Conservation (phyloP, 2,888 invertebrate species). For the Pecten maximus region DNA sequence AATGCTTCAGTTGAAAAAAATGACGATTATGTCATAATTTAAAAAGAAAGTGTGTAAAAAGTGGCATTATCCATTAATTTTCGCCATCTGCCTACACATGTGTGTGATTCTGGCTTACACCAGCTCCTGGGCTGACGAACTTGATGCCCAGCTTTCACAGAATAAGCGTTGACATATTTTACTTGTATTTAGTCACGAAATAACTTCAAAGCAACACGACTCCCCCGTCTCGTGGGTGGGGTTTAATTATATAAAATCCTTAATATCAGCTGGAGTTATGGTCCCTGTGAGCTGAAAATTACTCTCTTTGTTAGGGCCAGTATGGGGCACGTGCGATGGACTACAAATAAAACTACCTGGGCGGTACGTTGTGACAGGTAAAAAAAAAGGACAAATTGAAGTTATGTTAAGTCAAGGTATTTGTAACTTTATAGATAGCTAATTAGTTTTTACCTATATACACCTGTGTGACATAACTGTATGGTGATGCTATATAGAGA, state of each 20-base stretch:
- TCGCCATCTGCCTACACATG: background rate
- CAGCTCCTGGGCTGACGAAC: background rate
- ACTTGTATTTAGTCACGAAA: background rate
- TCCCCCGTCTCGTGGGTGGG: background rate
- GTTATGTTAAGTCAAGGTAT: conserved; percentile 10
- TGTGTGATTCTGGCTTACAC: background rate
- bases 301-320: background rate
- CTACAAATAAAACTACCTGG: conserved; percentile 10
- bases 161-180: background rate
- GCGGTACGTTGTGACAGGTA: conserved; percentile 16
- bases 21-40: background rate
- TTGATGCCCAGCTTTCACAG: background rate
- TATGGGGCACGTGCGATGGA: background rate
- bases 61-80: background rate
- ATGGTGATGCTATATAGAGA: background rate
- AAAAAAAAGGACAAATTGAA: background rate
- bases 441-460: conserved; percentile 8
- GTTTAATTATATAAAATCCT: background rate
- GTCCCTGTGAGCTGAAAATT: background rate
- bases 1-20: background rate
- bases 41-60: background rate
- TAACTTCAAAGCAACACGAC: background rate
- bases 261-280: background rate
- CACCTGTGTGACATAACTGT: conserved; percentile 23
- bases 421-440: conserved; percentile 29